Percentiles rank a stretch among this genome's conserved stretches.
phyloP scores from a whole-genome alignment of 2,113 vertebrate species.

The Notechis scutatus region DNA sequence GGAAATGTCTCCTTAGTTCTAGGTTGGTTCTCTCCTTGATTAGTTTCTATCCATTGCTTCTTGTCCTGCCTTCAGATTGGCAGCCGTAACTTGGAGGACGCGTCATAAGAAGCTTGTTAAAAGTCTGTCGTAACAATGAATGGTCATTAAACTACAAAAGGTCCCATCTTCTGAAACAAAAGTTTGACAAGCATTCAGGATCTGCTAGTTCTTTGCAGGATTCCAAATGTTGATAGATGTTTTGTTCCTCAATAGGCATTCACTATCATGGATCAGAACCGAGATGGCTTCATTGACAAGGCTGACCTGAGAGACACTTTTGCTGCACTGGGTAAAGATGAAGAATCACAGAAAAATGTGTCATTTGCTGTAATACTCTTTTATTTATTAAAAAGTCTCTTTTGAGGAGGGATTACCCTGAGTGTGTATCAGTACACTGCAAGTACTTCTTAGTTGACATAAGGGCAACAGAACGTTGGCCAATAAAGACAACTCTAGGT shows the following conservation, averaged over 20 bases:
- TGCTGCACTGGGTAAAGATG: constrained; percentile 74
- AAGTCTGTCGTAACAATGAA: neutral
- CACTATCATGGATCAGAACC: constrained; percentile 93
- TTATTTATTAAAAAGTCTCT: neutral
- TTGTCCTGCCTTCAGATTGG: neutral
- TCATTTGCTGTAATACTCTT: neutral
- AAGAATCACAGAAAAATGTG: neutral
- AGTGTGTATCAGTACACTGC: neutral
- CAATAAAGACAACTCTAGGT: neutral
- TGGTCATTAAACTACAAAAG: neutral
- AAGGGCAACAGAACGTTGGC: neutral
- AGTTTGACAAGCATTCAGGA: neutral
- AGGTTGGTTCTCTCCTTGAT: no score
- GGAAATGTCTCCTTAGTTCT: no score
- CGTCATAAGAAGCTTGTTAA: neutral
- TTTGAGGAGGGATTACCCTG: neutral
- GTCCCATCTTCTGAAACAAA: neutral
- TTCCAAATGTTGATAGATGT: neutral
- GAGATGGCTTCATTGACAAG: constrained; percentile 88
- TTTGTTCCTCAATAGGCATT: constrained; percentile 76
- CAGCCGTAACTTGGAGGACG: neutral
- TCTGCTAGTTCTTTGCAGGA: no score
- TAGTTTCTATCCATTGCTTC: no score
- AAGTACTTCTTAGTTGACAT: neutral
- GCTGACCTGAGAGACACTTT: constrained; percentile 83